Percentiles rank a stretch among this genome's conserved stretches.
These are phyloP conservation scores for Aythya baeri DNA, from an alignment of 2,113 vertebrate species.

Conservation along the genomic window DNA sequence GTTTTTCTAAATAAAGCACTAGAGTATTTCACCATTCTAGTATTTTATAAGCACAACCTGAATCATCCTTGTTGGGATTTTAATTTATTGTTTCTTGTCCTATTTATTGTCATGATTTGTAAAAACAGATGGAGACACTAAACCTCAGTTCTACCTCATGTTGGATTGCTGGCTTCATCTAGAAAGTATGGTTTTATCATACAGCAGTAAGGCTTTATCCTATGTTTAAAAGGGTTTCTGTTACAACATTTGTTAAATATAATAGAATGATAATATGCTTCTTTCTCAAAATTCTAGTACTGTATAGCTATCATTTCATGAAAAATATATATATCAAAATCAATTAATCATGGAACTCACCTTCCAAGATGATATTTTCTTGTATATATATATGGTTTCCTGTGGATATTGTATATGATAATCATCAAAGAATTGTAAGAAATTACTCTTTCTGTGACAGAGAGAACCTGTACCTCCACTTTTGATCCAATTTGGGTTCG, in stretches of 20 bases:
- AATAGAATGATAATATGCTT: background rate
- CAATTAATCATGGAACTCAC: background rate
- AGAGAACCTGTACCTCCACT: background rate
- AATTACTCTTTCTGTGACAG: background rate
- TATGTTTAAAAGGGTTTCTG: background rate
- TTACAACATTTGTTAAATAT: background rate
- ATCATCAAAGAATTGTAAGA: background rate
- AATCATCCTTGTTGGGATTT: background rate
- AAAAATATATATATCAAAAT: background rate
- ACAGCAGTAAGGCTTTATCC: background rate
- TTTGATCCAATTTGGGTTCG: background rate
- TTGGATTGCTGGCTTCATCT: background rate
- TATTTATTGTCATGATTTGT: background rate
- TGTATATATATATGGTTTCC: background rate
- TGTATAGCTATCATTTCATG: background rate
- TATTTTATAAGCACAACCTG: background rate
- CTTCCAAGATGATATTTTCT: background rate
- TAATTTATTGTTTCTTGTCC: background rate
- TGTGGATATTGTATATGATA: background rate
- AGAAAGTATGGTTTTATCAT: background rate
- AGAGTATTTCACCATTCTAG: background rate
- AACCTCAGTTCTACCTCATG: background rate
- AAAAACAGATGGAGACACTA: background rate
- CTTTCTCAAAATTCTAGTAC: background rate
- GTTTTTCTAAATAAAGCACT: background rate